phyloP scores from a whole-genome alignment of 1,140 invertebrate genomes.

The Batillaria attramentaria region DNA sequence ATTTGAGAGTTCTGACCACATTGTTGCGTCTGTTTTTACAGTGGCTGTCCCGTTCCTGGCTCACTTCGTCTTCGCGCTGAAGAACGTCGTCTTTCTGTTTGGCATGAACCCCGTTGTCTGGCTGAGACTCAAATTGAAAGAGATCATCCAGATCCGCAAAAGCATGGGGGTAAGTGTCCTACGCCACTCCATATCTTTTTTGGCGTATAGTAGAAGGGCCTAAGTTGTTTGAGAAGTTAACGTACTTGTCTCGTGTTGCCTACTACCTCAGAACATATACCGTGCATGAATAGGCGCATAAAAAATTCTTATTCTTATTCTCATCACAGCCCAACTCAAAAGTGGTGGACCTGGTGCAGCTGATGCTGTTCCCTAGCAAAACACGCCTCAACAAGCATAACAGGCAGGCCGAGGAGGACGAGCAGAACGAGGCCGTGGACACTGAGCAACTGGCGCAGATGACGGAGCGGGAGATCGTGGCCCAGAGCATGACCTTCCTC shows the following conservation, averaged over 20 bases:
- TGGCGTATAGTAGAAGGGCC: not conserved
- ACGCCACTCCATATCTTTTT: no score
- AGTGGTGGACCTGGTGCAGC: slow-evolving; percentile 59
- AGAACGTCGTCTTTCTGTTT: slow-evolving; percentile 61
- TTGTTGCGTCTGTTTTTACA: slow-evolving; percentile 44
- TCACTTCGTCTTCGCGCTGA: slow-evolving; percentile 60
- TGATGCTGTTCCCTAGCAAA: slow-evolving; percentile 59
- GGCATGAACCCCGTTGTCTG: slow-evolving; percentile 64
- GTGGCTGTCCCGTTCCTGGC: slow-evolving; percentile 60
- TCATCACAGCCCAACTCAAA: slow-evolving; percentile 51
- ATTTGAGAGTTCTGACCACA: no score
- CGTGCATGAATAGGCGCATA: no score
- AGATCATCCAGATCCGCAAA: slow-evolving; percentile 54
- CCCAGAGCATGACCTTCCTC: slow-evolving; percentile 65
- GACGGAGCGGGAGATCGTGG: slow-evolving; percentile 64
- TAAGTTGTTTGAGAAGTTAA: no score
- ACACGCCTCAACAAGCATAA: slow-evolving; percentile 24
- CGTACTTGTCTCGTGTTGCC: no score
- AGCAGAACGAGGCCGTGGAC: not conserved
- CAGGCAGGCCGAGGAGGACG: not conserved
- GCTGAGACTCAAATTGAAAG: slow-evolving; percentile 52
- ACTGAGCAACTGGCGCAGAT: slow-evolving; percentile 33
- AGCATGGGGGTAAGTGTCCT: slow-evolving; percentile 58
- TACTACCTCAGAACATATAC: no score
- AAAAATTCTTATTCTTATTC: no score